A percentile compares a stretch with the other conserved stretches of the same genome.
These are phyloP conservation scores for Nebria ingens DNA, from an alignment of 1,140 invertebrate species.

Conservation along the genomic window DNA sequence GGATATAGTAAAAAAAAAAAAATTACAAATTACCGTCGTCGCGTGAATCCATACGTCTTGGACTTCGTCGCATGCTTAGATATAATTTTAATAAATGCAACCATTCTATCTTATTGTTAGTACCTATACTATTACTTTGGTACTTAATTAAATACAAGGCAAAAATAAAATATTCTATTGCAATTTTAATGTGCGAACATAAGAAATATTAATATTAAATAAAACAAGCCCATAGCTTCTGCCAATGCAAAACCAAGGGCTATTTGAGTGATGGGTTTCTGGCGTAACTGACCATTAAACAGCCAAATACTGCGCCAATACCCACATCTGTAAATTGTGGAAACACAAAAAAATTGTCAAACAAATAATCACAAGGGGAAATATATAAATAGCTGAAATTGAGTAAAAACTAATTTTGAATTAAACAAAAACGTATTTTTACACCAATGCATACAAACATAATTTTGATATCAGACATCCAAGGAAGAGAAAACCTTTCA, in stretches of 20 bases:
- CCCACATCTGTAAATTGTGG: constrained; percentile 61
- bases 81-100: too few species aligned
- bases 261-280: constrained; percentile 88
- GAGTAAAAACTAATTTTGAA: background rate
- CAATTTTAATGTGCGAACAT: too few species aligned
- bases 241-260: constrained; percentile 86
- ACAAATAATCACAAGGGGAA: background rate
- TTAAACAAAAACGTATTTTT: too few species aligned
- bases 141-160: too few species aligned
- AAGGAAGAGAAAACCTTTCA: constrained; percentile 6
- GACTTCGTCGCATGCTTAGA: too few species aligned
- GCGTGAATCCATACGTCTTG: too few species aligned
- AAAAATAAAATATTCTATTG: too few species aligned
- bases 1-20: too few species aligned
- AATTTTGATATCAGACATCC: constrained; percentile 6
- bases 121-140: too few species aligned
- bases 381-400: background rate
- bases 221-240: constrained; percentile 94
- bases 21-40: too few species aligned
- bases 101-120: too few species aligned
- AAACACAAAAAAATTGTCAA: background rate
- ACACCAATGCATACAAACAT: background rate
- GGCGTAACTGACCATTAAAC: constrained; percentile 83
- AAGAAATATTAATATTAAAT: constrained; percentile 91
- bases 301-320: constrained; percentile 87